Evolutionary conservation across 2,797 vertebrate genomes (phyloP), one percentile per base, ranked within the genome.

Genomic region (Pachyuromys duprasi): DNA sequence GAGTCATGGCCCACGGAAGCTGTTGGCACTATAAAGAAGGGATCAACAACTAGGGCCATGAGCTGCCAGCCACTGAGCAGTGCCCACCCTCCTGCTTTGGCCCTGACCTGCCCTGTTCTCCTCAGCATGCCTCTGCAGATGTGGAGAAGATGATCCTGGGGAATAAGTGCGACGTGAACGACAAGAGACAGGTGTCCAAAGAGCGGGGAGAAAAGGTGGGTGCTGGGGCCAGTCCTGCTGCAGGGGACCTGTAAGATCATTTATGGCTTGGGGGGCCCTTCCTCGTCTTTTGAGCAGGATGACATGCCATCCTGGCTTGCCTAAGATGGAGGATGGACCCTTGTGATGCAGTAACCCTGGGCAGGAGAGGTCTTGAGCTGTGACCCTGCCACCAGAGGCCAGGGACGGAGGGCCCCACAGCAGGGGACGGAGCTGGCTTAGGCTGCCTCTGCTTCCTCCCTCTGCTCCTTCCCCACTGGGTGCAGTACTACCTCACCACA

Each of bases 81-180:
- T 20, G 7, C 84, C 15, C 49, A 53, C 28, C 8, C 14, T 28
- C 14, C 5, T 6, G 1, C 60, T 26, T 1, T 67, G 24, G 70
- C 18, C 33, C 2, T 13, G 4, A 0, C 57, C 39, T 39, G 6
- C 8, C 49, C 8, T 95, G 42, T 0, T 97, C 49, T 83, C 91
- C 89, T 5, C 94, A 99, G 99, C 99, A 99, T 39, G 99, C 99
- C 8, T 99, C 99, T 26, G 98, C 99, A 0, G 99, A 99, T 17
- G 99, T 99, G 17, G 99, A 99, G 96, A 99, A 99, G 98, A 99
- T 99, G 99, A 99, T 99, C 94, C 99, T 99, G 5, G 99, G 99
- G n/a, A 99, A 99, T 98, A 99, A 99, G 97, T 99, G 99, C 86
- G 99, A 99, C 53, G 99, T 99, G 86, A 99, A 99, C 0, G 99